A percentile compares a stretch with the other conserved stretches of the same genome.
Conservation (phyloP, 2,888 invertebrate genomes). For the Hirtodrosophila confusa region DNA sequence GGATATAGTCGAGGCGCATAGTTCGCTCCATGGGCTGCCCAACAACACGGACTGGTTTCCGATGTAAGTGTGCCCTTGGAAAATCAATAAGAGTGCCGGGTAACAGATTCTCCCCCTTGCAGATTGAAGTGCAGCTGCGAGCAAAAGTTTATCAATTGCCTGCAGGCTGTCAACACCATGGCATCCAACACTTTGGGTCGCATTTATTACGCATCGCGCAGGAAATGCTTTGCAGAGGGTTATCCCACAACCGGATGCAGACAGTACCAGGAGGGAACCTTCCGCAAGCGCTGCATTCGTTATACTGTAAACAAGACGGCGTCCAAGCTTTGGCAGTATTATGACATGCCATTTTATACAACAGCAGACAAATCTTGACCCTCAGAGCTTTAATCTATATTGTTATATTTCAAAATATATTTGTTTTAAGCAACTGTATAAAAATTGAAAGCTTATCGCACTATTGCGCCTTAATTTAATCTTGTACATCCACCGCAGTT, state of each 20-base stretch:
- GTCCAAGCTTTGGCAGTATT: constrained; percentile 81
- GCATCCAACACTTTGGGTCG: constrained; percentile 80
- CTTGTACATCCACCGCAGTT: not conserved
- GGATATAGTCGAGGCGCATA: constrained; percentile 79
- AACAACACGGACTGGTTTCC: constrained; percentile 83
- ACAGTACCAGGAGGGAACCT: constrained; percentile 74
- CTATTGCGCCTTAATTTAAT: constrained; percentile 9
- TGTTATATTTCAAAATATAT: constrained; percentile 1
- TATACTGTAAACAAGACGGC: constrained; percentile 75
- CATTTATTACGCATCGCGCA: constrained; percentile 80
- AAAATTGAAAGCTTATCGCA: constrained; percentile 38
- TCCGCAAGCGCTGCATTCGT: constrained; percentile 81
- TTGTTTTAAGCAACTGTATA: not conserved
- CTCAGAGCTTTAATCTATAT: constrained; percentile 30
- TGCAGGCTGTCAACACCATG: constrained; percentile 76
- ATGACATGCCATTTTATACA: constrained; percentile 83
- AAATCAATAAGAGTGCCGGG: constrained; percentile 40
- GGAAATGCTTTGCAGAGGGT: constrained; percentile 77
- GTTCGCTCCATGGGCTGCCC: constrained; percentile 72
- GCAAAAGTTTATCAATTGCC: constrained; percentile 82
- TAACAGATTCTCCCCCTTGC: not conserved
- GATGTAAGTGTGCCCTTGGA: constrained; percentile 66
- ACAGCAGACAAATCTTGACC: constrained; percentile 32
- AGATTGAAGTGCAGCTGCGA: constrained; percentile 83
- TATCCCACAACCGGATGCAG: constrained; percentile 78